A percentile compares a stretch with the other conserved stretches of the same genome.
These are phyloP conservation scores for Halichondria panicea DNA, from an alignment of 37 sponge, comb jelly and placozoan species.

Conservation along the genomic window DNA sequence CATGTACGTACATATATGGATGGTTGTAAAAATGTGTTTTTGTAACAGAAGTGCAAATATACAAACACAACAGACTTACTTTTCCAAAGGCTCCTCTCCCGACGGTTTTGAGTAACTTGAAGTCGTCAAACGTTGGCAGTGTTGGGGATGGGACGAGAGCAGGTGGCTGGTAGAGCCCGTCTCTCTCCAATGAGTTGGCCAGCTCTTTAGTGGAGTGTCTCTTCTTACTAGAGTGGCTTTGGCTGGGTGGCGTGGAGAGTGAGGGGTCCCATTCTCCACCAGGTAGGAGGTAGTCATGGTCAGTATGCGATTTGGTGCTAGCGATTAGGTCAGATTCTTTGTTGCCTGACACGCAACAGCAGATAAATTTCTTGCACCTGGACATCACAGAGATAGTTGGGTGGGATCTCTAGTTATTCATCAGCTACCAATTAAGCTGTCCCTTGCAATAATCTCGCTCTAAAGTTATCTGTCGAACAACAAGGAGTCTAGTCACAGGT, in stretches of 20 bases:
- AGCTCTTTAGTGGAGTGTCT: background rate
- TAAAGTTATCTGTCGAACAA: too few relatives aligned
- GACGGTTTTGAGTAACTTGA: constrained; percentile 70
- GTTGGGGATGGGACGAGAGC: constrained; percentile 6
- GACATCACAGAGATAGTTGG: too few relatives aligned
- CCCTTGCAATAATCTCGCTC: too few relatives aligned
- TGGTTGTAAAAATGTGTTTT: background rate
- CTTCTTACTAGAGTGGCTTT: background rate
- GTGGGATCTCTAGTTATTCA: too few relatives aligned
- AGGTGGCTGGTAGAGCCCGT: constrained; percentile 19
- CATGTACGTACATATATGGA: background rate
- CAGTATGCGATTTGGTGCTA: background rate
- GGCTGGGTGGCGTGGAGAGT: background rate
- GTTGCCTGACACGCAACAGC: background rate
- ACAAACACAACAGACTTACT: constrained; percentile 42
- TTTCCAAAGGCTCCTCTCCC: constrained; percentile 90
- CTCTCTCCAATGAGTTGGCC: background rate
- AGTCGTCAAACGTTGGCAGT: constrained; percentile 64
- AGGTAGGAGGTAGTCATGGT: constrained; percentile 38
- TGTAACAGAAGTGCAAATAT: background rate
- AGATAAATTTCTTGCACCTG: too few relatives aligned
- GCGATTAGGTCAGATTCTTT: too few relatives aligned
- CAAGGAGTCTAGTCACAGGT: too few relatives aligned
- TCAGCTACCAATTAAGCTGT: too few relatives aligned
- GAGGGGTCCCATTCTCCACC: constrained; percentile 47